Evolutionary conservation across 2,113 vertebrate species (phyloP).

Genomic region (Zapornia atra): DNA sequence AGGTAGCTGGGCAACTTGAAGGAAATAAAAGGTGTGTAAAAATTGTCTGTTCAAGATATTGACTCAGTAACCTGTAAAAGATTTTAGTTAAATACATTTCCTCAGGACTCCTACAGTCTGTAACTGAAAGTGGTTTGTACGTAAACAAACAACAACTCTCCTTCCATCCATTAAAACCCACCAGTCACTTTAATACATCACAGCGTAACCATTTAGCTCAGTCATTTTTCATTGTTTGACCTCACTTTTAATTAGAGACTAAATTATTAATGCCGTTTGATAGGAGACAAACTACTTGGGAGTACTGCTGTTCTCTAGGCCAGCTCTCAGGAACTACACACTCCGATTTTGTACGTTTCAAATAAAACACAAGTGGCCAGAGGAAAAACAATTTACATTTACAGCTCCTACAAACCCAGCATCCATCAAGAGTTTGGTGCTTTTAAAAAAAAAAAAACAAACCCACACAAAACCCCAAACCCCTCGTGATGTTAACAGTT

Average conservation of each 20-base stretch:
- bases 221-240: conserved; percentile 85
- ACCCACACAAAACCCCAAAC: background rate
- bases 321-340: conserved; percentile 63
- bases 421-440: conserved; percentile 63
- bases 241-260: conserved; percentile 90
- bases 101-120: conserved; percentile 13
- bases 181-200: conserved; percentile 70
- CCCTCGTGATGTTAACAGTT: conserved; percentile 7
- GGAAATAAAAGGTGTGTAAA: conserved; percentile 45
- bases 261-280: conserved; percentile 85
- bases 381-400: conserved; percentile 72
- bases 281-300: conserved; percentile 75
- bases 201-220: conserved; percentile 70
- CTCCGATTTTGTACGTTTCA: conserved; percentile 75
- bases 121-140: conserved; percentile 29
- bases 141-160: conserved; percentile 33
- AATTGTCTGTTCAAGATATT: conserved; percentile 23
- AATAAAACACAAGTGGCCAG: conserved; percentile 72
- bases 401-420: conserved; percentile 44
- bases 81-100: conserved; percentile 65
- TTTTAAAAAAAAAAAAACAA: background rate
- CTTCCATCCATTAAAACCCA: conserved; percentile 65
- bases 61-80: conserved; percentile 66
- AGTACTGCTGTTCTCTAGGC: conserved; percentile 70
- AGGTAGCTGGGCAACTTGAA: conserved; percentile 31